Conservation (phyloP, 2,888 invertebrate species). For the Orthonevra nobilis region DNA sequence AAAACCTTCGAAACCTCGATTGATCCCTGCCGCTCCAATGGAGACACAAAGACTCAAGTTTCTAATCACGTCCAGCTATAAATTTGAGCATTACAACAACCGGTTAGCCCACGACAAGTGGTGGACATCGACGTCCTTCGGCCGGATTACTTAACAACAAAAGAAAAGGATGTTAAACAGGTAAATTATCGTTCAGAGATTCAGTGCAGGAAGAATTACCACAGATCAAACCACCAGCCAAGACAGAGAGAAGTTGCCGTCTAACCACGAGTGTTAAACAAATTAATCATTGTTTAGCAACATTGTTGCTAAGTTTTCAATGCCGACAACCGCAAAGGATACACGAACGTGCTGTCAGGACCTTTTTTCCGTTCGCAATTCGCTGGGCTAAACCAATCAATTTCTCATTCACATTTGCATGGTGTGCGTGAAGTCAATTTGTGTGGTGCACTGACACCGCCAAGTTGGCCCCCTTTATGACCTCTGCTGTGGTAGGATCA, state of each 20-base stretch:
- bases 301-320: constrained; percentile 34
- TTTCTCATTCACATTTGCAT: neutral
- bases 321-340: neutral
- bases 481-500: neutral
- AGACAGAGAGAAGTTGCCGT: constrained; percentile 6
- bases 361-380: no score
- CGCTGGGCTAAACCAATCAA: no score
- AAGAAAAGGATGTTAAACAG: constrained; percentile 12
- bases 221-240: neutral
- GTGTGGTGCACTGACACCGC: no score
- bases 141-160: constrained; percentile 21
- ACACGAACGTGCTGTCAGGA: no score
- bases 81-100: constrained; percentile 58
- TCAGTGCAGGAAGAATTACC: neutral
- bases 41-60: constrained; percentile 21
- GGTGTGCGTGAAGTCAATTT: neutral
- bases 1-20: constrained; percentile 39
- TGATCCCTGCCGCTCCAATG: constrained; percentile 47
- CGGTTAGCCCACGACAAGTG: constrained; percentile 17
- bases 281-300: constrained; percentile 40
- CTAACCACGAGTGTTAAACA: constrained; percentile 19
- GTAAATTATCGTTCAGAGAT: neutral
- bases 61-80: constrained; percentile 67
- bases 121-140: no score
- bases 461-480: no score